phyloP scores from a whole-genome alignment of 1,140 invertebrate species.

The Diabrotica virgifera region DNA sequence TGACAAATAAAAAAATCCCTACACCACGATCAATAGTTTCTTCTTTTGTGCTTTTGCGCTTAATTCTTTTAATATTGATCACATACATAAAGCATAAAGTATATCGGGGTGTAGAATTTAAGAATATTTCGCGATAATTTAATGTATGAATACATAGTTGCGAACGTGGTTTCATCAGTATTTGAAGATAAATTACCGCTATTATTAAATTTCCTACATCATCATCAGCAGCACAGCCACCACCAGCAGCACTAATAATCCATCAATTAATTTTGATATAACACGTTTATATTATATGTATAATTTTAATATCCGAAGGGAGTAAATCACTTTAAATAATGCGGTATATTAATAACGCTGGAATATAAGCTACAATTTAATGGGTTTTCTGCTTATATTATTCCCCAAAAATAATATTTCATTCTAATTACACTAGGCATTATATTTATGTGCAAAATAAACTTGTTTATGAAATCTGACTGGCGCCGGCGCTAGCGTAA shows the following conservation, averaged over 20 bases:
- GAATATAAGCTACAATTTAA: constrained; percentile 31
- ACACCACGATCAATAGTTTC: too few species aligned
- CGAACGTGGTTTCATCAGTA: neutral
- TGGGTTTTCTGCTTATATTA: constrained; percentile 40
- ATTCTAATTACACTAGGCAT: constrained; percentile 45
- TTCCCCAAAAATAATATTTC: constrained; percentile 48
- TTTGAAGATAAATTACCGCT: neutral
- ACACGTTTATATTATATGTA: neutral
- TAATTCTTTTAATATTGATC: too few species aligned
- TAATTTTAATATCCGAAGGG: constrained; percentile 22
- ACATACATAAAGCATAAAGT: too few species aligned
- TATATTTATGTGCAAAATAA: constrained; percentile 48
- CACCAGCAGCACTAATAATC: neutral
- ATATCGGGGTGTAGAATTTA: neutral
- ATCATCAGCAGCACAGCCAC: neutral
- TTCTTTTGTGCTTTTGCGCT: too few species aligned
- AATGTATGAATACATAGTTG: neutral
- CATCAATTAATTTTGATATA: constrained; percentile 3
- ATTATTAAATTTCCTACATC: constrained; percentile 3
- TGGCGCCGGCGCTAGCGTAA: constrained; percentile 32
- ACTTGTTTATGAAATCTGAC: constrained; percentile 48
- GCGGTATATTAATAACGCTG: constrained; percentile 26
- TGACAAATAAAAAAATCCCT: too few species aligned
- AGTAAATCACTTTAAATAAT: constrained; percentile 28
- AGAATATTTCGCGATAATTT: neutral